Evolutionary conservation across 2,113 vertebrate genomes (phyloP), one percentile per base, ranked within the genome.

Genomic region (Miniopterus natalensis): DNA sequence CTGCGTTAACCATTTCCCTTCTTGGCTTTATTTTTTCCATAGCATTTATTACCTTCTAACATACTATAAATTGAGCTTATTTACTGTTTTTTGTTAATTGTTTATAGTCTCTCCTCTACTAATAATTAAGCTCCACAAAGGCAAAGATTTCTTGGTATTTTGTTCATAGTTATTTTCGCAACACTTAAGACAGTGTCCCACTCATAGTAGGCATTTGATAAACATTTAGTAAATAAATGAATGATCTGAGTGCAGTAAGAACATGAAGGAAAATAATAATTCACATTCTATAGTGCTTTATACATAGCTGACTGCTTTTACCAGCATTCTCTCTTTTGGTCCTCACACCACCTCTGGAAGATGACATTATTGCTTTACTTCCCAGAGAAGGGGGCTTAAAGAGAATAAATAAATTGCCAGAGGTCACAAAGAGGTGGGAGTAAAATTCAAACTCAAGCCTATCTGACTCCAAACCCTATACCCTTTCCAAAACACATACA

Each of bases 331-430:
- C n/a, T 88, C 75, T 93, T 96, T 90, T 61, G 71, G 94, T 85
- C n/a, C 49, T 85, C 29, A 27, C 59, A 66, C 74, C 61, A 85
- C 73, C 66, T 68, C 73, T 21, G 66, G 23, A 83, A 96, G 88
- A 47, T 88, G 93, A 84, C 59, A 71, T 85, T 79, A 90, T 79
- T 86, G 77, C 73, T 95, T 94, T n/a, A 83, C 85, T 95, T 95
- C 83, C 92, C 92, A 88, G 57, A 90, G 45, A 49, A 97, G 11
- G 65, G 77, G 49, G 3, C 45, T 87, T 75, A 81, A 80, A 95
- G 57, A 92, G 88, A 66, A 11, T 40, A 94, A 92, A 70, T 87
- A 73, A 95, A 92, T 83, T 84, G 27, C 29, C 49, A 1, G 14
- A 79, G 57, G 84, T 96, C 84, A 70, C 40, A 14, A 66, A 92